Conservation (phyloP, 2,797 vertebrate species). For the Malacoraja senta region DNA sequence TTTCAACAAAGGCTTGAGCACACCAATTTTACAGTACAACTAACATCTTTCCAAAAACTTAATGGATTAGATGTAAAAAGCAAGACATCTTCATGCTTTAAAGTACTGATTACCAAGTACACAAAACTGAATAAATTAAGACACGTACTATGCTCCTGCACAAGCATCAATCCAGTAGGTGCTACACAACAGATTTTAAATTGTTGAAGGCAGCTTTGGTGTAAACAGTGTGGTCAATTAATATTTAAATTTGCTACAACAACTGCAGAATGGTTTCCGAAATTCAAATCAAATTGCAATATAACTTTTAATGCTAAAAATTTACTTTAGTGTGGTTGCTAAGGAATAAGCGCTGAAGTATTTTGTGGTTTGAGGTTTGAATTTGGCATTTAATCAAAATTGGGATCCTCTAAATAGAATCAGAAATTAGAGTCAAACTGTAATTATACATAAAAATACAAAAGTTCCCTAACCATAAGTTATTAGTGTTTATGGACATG, state of each 20-base stretch:
- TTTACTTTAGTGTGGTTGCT: constrained; percentile 19
- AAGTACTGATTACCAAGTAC: neutral
- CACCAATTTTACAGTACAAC: neutral
- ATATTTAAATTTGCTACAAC: neutral
- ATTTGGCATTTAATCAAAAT: neutral
- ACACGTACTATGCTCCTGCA: neutral
- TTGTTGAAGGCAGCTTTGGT: constrained; percentile 16
- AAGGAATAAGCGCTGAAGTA: neutral
- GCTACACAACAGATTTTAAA: neutral
- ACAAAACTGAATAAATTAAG: constrained; percentile 2
- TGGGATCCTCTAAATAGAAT: neutral
- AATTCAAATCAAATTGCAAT: neutral
- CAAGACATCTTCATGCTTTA: neutral
- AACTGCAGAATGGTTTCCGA: neutral
- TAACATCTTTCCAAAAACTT: neutral
- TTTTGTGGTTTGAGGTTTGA: neutral
- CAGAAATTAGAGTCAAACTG: neutral
- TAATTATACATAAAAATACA: neutral
- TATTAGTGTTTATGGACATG: neutral
- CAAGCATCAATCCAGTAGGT: neutral
- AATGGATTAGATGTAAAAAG: neutral
- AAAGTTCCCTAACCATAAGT: neutral
- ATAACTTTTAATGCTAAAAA: neutral
- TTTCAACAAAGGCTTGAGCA: neutral
- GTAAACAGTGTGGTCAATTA: neutral